phyloP scores from a whole-genome alignment of 2,797 vertebrate species.

The Mormyrus hasselquistii region DNA sequence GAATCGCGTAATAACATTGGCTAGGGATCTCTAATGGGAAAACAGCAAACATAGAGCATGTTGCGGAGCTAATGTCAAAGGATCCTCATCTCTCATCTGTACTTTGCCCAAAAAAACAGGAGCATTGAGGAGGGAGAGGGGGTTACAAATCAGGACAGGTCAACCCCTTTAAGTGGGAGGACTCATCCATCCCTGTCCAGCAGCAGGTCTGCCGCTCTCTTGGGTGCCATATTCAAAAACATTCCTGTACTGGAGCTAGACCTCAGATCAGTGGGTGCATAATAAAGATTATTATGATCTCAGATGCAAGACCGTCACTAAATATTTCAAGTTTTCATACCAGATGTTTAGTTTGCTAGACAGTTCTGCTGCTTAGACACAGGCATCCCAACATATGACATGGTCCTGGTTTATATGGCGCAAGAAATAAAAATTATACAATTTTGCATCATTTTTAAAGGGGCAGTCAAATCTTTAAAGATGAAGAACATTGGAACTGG shows the following conservation, averaged over 20 bases:
- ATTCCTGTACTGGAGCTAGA: conserved; percentile 34
- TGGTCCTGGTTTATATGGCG: not conserved
- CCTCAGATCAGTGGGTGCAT: conserved; percentile 38
- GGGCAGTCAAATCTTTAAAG: conserved; percentile 27
- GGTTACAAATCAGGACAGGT: conserved; percentile 36
- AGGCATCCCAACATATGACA: conserved; percentile 24
- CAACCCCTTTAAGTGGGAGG: conserved; percentile 43
- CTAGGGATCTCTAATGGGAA: conserved; percentile 45
- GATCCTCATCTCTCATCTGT: conserved; percentile 47
- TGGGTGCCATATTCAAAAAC: conserved; percentile 38
- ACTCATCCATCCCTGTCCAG: conserved; percentile 44
- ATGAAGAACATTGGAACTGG: conserved; percentile 14
- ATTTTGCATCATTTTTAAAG: not conserved
- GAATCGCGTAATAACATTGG: conserved; percentile 46
- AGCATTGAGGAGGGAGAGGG: conserved; percentile 30
- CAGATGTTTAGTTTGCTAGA: conserved; percentile 41
- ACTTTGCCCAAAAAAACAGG: conserved; percentile 33
- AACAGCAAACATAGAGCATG: conserved; percentile 42
- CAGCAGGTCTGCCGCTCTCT: conserved; percentile 33
- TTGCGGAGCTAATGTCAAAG: conserved; percentile 44
- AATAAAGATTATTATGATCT: conserved; percentile 33
- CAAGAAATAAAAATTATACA: conserved; percentile 3
- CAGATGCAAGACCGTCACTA: conserved; percentile 46
- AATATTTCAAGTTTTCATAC: conserved; percentile 45
- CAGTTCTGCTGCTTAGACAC: conserved; percentile 39